Evolutionary conservation across 2,113 vertebrate species (phyloP).

Genomic region (Sapajus apella): DNA sequence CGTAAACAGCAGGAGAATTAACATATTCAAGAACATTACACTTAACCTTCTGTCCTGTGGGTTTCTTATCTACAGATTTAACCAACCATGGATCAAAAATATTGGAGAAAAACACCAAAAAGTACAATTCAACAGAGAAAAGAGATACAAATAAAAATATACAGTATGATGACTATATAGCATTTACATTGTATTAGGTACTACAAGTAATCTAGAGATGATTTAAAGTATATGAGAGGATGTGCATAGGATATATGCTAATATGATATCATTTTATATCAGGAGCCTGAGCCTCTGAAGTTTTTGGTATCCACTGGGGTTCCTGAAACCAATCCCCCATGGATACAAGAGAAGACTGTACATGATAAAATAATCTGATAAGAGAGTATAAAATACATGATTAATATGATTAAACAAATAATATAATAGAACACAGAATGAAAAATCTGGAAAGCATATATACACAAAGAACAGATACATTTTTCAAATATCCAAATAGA

Average conservation of each 20-base stretch:
- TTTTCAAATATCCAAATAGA: background rate
- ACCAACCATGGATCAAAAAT: background rate
- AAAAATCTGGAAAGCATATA: background rate
- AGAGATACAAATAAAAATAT: background rate
- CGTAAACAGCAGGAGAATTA: background rate
- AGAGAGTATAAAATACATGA: background rate
- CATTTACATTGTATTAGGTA: background rate
- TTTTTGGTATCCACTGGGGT: background rate
- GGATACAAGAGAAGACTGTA: background rate
- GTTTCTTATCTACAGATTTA: background rate
- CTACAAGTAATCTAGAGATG: background rate
- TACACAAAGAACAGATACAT: background rate
- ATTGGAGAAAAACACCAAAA: background rate
- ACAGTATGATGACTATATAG: background rate
- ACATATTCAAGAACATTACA: background rate
- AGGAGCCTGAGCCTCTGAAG: background rate
- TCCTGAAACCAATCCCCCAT: background rate
- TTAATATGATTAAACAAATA: background rate
- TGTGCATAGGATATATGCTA: background rate
- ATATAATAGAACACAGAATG: background rate
- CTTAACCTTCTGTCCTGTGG: background rate
- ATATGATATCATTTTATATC: background rate
- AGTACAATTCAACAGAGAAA: background rate
- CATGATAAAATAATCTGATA: background rate
- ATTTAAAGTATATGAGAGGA: background rate